Base-by-base conservation (phyloP, 2,888 invertebrate species). In the Eristalis arbustorum region DNA sequence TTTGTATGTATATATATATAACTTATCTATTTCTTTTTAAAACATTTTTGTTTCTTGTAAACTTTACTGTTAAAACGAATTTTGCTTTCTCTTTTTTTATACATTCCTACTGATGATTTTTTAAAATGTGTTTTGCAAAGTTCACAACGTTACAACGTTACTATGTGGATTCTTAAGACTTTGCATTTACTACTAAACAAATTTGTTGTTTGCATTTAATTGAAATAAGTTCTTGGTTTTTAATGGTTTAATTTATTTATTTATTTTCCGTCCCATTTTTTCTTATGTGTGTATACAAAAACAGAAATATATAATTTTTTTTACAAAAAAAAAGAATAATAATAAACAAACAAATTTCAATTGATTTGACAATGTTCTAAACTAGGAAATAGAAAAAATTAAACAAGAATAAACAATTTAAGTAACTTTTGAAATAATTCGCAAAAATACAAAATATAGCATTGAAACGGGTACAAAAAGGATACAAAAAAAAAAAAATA, bases 401-500 rank as follows among this genome's bases (percentile, higher is more conserved):
- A 62, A 68, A 63, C 73, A 56, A n/a, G 76, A 34, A 69, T 69
- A 77, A 69, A 72, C 57, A 61, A 49, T 72, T 83, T 83, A 87
- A 87, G 83, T 87, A 87, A 87, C 87, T 68, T 79, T 75, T 71
- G 82, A 59, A 78, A 83, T 57, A 85, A 85, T 82, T 85, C 82
- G 77, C 73, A 61, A 31, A 77, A 81, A 78, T 85, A 85, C 82
- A 85, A 85, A 49, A 85, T 69, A 56, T 82, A 85, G 69, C 14
- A 18, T 69, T 77, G 63, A 80, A 80, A 73, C 63, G 57, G 49
- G 18, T 49, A 18, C 49, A 31, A 31, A 31, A 31, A 31, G 31
- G 25, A 25, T 2, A 25, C 25, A 25, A 84, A 77, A 85, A 77
- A 14, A 40, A 40, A 14, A 11, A 56, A 78, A 82, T 18, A 49